Evolutionary conservation across 1,140 invertebrate genomes (phyloP).

Genomic region (Macrocentrus cingulum): DNA sequence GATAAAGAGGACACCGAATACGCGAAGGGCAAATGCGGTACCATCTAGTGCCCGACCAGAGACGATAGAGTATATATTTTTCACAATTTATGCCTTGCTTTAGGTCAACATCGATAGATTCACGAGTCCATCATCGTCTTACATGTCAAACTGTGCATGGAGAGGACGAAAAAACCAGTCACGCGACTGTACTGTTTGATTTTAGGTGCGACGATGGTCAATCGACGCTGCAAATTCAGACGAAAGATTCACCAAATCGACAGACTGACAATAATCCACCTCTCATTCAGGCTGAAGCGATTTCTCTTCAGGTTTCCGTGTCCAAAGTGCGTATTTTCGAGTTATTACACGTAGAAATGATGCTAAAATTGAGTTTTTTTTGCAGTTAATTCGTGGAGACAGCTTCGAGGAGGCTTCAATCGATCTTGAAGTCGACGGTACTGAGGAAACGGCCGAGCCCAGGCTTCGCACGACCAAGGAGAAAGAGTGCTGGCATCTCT

Average conservation of each 20-base stretch:
- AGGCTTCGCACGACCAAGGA: constrained; percentile 60
- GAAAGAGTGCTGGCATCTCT: constrained; percentile 70
- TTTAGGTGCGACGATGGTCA: constrained; percentile 7
- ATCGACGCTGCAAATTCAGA: constrained; percentile 13
- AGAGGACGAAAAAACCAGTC: background rate
- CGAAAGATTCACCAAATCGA: constrained; percentile 2
- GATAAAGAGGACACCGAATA: constrained; percentile 22
- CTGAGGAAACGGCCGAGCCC: constrained; percentile 36
- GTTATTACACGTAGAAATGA: constrained; percentile 24
- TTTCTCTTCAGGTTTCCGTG: constrained; percentile 17
- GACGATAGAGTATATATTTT: constrained; percentile 5
- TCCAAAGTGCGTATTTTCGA: constrained; percentile 21
- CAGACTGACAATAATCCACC: background rate
- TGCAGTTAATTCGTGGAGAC: constrained; percentile 27
- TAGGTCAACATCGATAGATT: background rate
- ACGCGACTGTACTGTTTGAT: constrained; percentile 7
- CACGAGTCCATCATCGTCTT: background rate
- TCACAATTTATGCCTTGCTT: background rate
- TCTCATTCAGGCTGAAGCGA: background rate
- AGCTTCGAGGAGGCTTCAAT: background rate
- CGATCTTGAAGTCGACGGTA: constrained; percentile 5
- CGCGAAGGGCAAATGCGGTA: constrained; percentile 23
- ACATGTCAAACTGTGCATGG: background rate
- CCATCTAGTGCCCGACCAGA: constrained; percentile 31
- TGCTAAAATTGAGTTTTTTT: constrained; percentile 7